Conservation (phyloP, 1,140 invertebrate genomes). For the Drosophila virilis region DNA sequence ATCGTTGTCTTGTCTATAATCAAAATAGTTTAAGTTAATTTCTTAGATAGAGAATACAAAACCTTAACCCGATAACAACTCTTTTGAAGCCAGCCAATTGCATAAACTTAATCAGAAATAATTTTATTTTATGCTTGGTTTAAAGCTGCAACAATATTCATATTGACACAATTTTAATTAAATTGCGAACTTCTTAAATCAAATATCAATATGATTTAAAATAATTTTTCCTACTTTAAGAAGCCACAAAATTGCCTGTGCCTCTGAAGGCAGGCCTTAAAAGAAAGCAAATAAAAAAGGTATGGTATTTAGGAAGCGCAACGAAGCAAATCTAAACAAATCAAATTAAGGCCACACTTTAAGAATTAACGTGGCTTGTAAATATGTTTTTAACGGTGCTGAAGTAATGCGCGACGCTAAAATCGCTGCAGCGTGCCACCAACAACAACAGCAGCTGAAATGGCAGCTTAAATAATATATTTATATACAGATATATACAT, state of each 20-base stretch:
- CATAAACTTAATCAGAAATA: too few species aligned
- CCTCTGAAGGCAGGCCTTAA: background rate
- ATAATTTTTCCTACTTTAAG: too few species aligned
- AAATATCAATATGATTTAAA: too few species aligned
- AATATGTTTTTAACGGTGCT: constrained; percentile 80
- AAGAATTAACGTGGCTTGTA: constrained; percentile 81
- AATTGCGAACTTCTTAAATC: too few species aligned
- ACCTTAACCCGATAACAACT: too few species aligned
- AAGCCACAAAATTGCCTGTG: background rate
- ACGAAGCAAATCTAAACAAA: constrained; percentile 71
- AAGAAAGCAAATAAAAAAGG: background rate
- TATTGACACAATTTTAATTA: too few species aligned
- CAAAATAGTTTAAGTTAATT: too few species aligned
- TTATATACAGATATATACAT: background rate
- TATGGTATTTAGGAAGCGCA: constrained; percentile 41
- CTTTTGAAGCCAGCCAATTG: too few species aligned
- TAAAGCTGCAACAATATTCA: too few species aligned
- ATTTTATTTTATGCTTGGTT: too few species aligned
- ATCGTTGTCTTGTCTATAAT: too few species aligned
- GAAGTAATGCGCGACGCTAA: constrained; percentile 74
- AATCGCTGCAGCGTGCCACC: constrained; percentile 74
- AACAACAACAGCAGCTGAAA: constrained; percentile 38
- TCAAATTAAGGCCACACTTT: constrained; percentile 82
- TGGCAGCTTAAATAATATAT: constrained; percentile 17
- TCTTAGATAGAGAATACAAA: too few species aligned